A percentile compares a stretch with the other conserved stretches of the same genome.
Evolutionary conservation across 2,797 vertebrate genomes (phyloP).

Genomic region (Channa striata): DNA sequence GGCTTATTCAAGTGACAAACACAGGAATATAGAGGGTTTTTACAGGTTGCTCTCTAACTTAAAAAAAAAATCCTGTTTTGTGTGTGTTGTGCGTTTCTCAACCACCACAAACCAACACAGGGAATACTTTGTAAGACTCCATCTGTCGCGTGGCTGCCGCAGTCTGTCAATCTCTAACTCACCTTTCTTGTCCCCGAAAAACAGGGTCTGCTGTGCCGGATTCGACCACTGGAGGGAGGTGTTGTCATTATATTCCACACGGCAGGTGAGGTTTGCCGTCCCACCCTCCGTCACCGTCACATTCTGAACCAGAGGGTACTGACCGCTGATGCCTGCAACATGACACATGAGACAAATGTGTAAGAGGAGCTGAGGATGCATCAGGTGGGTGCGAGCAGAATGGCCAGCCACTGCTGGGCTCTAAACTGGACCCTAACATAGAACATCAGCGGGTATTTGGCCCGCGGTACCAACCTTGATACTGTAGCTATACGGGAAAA

Average conservation of each 20-base stretch:
- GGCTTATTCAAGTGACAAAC: conserved; percentile 44
- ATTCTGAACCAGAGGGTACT: conserved; percentile 97
- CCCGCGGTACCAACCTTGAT: conserved; percentile 51
- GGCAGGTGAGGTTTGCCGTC: conserved; percentile 96
- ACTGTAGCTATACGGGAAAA: conserved; percentile 56
- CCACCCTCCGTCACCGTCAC: conserved; percentile 96
- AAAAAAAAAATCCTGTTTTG: background rate
- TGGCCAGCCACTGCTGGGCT: conserved; percentile 50
- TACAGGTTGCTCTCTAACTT: conserved; percentile 21
- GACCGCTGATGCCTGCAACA: conserved; percentile 82
- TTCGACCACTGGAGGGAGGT: conserved; percentile 99
- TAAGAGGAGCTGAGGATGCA: conserved; percentile 19
- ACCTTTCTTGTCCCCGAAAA: conserved; percentile 99
- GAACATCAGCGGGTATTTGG: conserved; percentile 64
- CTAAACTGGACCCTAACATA: conserved; percentile 66
- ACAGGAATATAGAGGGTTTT: background rate
- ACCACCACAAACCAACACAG: conserved; percentile 22
- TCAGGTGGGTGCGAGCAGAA: conserved; percentile 32
- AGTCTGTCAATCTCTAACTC: conserved; percentile 61
- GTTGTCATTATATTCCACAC: conserved; percentile 99
- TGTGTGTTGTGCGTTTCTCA: conserved; percentile 33
- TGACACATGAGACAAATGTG: conserved; percentile 26
- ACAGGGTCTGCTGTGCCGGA: conserved; percentile 99
- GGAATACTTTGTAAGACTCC: conserved; percentile 26
- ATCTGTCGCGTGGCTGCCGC: conserved; percentile 16